phyloP scores from a whole-genome alignment of 2,888 invertebrate genomes.

The Leucophenga montana region DNA sequence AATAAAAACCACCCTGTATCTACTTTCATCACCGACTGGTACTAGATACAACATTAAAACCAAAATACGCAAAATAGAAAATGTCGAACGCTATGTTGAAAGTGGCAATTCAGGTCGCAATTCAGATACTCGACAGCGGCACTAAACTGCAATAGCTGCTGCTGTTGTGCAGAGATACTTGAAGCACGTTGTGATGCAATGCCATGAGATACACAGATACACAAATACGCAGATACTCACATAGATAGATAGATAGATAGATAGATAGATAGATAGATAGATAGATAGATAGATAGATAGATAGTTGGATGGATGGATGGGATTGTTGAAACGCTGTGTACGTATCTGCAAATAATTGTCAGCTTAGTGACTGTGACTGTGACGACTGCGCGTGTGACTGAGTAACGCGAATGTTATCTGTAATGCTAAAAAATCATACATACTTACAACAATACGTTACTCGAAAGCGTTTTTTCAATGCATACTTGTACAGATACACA shows the following conservation, averaged over 20 bases:
- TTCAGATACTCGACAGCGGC: conserved; percentile 13
- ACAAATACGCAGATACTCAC: conserved; percentile 27
- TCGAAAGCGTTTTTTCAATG: conserved; percentile 19
- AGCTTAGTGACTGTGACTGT: conserved; percentile 61
- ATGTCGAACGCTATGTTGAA: conserved; percentile 62
- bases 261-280: not conserved
- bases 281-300: not conserved
- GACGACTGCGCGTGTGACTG: conserved; percentile 47
- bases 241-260: not conserved
- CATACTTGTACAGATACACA: conserved; percentile 16
- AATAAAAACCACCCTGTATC: no score
- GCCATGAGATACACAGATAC: conserved; percentile 39
- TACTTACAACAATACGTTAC: conserved; percentile 15
- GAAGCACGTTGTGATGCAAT: conserved; percentile 43
- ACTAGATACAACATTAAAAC: conserved; percentile 3
- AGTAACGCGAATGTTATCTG: conserved; percentile 21
- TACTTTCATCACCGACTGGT: not conserved
- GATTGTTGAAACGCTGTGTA: conserved; percentile 29
- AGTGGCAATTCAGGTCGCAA: conserved; percentile 62
- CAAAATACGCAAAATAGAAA: conserved; percentile 56
- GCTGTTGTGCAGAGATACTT: not conserved
- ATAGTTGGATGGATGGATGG: not conserved
- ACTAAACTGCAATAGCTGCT: not conserved
- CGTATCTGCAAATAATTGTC: conserved; percentile 69
- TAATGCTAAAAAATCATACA: conserved; percentile 25